Percentiles rank a stretch among this genome's conserved stretches.
Evolutionary conservation across 2,797 vertebrate species (phyloP).

Genomic region (Ctenopoma kingsleyae): DNA sequence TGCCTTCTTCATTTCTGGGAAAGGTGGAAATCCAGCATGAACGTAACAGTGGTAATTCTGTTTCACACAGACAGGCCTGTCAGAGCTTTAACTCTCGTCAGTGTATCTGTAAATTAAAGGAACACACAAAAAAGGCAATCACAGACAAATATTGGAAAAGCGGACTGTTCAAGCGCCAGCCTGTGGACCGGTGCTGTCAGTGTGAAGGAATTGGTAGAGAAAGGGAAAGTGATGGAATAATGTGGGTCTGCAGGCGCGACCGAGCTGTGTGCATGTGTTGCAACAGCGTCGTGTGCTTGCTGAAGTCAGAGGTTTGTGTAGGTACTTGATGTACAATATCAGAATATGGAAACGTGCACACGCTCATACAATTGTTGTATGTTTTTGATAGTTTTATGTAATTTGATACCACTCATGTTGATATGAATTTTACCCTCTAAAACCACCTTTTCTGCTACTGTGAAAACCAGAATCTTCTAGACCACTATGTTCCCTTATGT

Average conservation of each 20-base stretch:
- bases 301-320: neutral
- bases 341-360: neutral
- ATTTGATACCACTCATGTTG: neutral
- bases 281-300: neutral
- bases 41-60: neutral
- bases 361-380: neutral
- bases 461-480: neutral
- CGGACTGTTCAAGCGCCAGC: constrained; percentile 65
- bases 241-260: constrained; percentile 10
- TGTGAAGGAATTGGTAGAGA: constrained; percentile 32
- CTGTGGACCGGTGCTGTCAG: constrained; percentile 31
- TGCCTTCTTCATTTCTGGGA: neutral
- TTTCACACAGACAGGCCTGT: neutral
- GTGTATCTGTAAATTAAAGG: constrained; percentile 14
- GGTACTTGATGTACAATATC: neutral
- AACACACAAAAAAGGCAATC: constrained; percentile 7
- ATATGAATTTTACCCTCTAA: neutral
- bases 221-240: constrained; percentile 27
- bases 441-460: neutral
- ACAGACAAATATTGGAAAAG: constrained; percentile 22
- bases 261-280: neutral
- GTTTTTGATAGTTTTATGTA: neutral
- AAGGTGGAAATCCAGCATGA: constrained; percentile 11
- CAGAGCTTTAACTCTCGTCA: constrained; percentile 8
- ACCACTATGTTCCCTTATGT: neutral